These are phyloP conservation scores for Macrophya annulata DNA, from an alignment of 2,888 invertebrate species.

Conservation along the genomic window DNA sequence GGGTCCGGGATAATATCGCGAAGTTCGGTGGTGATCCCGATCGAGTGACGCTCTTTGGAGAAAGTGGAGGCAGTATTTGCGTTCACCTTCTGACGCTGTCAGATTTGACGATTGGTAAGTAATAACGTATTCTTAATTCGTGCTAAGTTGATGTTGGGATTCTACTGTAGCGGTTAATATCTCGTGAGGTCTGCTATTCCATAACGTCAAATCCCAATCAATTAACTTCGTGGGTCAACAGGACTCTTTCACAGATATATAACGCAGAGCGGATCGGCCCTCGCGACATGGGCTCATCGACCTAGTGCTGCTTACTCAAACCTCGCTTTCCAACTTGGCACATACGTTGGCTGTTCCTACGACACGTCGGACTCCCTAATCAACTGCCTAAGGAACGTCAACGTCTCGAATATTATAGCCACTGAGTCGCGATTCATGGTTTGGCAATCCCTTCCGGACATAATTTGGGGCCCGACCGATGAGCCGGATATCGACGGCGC, in stretches of 20 bases:
- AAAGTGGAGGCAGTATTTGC: too few species aligned
- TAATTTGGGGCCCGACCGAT: conserved; percentile 69
- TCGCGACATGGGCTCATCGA: conserved; percentile 63
- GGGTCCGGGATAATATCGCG: too few species aligned
- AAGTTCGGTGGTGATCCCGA: too few species aligned
- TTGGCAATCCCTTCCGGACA: background rate
- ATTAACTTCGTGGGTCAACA: too few species aligned
- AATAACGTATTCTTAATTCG: too few species aligned
- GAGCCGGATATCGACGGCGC: conserved; percentile 71
- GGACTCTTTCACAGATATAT: conserved; percentile 72
- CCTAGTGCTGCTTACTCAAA: conserved; percentile 61
- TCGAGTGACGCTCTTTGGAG: too few species aligned
- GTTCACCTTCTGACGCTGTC: too few species aligned
- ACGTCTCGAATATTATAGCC: background rate
- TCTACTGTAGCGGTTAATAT: too few species aligned
- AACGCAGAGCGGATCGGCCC: conserved; percentile 68
- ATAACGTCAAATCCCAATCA: too few species aligned
- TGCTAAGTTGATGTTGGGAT: too few species aligned
- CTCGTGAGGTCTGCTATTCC: too few species aligned
- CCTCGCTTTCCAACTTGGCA: conserved; percentile 66
- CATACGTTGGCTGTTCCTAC: background rate
- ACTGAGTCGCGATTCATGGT: background rate
- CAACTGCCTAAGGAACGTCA: conserved; percentile 64
- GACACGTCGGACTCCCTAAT: conserved; percentile 53
- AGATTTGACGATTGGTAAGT: too few species aligned